Conservation (phyloP, 1,140 invertebrate species). For the Ridgeia piscesae region DNA sequence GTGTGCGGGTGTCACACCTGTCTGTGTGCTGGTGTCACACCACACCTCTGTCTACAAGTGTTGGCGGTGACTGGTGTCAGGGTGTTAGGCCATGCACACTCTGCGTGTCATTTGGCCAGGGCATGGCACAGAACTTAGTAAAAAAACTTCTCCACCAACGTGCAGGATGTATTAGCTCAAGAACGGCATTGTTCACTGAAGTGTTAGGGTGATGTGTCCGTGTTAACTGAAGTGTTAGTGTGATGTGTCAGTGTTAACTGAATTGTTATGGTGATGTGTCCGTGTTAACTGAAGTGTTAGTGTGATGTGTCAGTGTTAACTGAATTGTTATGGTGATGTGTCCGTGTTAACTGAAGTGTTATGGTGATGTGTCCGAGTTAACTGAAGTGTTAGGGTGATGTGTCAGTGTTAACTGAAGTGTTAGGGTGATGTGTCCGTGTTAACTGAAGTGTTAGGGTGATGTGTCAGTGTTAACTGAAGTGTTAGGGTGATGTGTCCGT, state of each 20-base stretch:
- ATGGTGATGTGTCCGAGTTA: neutral
- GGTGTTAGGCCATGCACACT: neutral
- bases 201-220: too few species aligned
- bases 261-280: neutral
- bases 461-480: neutral
- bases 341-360: neutral
- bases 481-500: neutral
- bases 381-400: neutral
- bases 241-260: too few species aligned
- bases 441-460: neutral
- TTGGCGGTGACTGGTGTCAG: neutral
- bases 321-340: neutral
- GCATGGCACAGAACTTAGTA: too few species aligned
- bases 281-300: neutral
- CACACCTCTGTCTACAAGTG: neutral
- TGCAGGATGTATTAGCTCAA: too few species aligned
- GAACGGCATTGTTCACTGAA: too few species aligned
- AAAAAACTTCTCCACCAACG: too few species aligned
- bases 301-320: neutral
- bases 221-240: neutral
- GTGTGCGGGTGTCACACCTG: neutral
- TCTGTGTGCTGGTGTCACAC: neutral
- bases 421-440: neutral
- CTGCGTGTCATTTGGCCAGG: neutral
- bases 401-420: neutral